Evolutionary conservation across 1,140 invertebrate species (phyloP).

Genomic region (Drosophila seguyi): DNA sequence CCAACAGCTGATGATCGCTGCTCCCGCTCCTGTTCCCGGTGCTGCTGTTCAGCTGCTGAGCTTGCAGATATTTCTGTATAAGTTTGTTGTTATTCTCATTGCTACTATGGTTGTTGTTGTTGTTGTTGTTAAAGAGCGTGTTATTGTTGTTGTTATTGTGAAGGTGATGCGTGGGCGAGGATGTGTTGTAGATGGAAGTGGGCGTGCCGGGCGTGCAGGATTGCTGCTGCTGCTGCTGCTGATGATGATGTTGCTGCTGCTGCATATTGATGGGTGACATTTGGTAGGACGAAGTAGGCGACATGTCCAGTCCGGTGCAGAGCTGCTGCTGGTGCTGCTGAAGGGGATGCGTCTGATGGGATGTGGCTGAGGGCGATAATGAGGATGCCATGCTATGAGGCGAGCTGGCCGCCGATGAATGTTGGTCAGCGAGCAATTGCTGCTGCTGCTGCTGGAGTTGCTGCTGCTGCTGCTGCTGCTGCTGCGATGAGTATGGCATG

Average conservation of each 20-base stretch:
- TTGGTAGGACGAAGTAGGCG: constrained; percentile 66
- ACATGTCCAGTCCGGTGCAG: constrained; percentile 70
- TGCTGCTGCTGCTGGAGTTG: constrained; percentile 38
- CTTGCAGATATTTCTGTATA: constrained; percentile 82
- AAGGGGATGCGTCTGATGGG: constrained; percentile 24
- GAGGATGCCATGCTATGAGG: constrained; percentile 74
- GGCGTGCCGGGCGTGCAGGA: constrained; percentile 73
- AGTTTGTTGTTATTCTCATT: constrained; percentile 77
- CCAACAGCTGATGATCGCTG: constrained; percentile 63
- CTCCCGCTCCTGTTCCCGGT: constrained; percentile 35
- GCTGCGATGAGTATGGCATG: constrained; percentile 69
- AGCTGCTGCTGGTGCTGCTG: constrained; percentile 56
- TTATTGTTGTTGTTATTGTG: constrained; percentile 71
- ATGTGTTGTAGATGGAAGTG: constrained; percentile 69
- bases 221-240: constrained; percentile 62
- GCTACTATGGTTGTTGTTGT: constrained; percentile 59
- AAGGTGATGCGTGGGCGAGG: constrained; percentile 67
- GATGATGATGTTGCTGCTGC: constrained; percentile 63
- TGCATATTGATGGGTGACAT: constrained; percentile 77
- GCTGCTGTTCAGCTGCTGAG: constrained; percentile 65
- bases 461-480: constrained; percentile 54
- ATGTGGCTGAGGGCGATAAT: constrained; percentile 65
- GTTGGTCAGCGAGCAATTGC: constrained; percentile 48
- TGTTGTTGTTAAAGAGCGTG: constrained; percentile 73
- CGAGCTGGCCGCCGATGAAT: constrained; percentile 69